A percentile compares a stretch with the other conserved stretches of the same genome.
Evolutionary conservation across 2,888 invertebrate species (phyloP).

Genomic region (Drosophila testacea): DNA sequence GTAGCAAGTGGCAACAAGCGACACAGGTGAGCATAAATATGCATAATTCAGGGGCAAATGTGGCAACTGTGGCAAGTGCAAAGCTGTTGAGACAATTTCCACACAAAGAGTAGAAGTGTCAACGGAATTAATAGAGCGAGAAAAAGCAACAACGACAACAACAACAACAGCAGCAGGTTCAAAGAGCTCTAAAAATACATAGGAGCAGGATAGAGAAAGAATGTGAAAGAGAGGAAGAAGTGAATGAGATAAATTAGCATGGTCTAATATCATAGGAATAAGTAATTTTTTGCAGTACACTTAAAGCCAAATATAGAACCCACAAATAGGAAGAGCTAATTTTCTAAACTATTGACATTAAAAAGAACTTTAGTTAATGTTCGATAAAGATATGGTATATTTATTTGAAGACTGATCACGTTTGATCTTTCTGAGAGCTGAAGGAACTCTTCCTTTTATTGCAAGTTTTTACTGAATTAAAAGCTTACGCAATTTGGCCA

Average conservation of each 20-base stretch:
- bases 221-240: background rate
- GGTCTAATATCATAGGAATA: background rate
- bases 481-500: too few relatives aligned
- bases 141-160: constrained; percentile 10
- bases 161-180: background rate
- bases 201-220: background rate
- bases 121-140: constrained; percentile 40
- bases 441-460: too few relatives aligned
- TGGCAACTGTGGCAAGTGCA: constrained; percentile 39
- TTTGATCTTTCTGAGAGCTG: too few relatives aligned
- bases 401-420: too few relatives aligned
- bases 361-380: too few relatives aligned
- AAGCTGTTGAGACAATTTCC: constrained; percentile 42
- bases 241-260: background rate
- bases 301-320: background rate
- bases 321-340: too few relatives aligned
- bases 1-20: constrained; percentile 20
- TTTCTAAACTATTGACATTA: too few relatives aligned
- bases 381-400: too few relatives aligned
- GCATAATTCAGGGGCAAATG: constrained; percentile 63
- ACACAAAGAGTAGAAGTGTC: constrained; percentile 34
- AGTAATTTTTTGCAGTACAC: background rate
- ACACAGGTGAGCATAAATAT: constrained; percentile 74
- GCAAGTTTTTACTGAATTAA: too few relatives aligned
- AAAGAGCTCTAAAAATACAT: constrained; percentile 14